Evolutionary conservation across 2,888 invertebrate species (phyloP).

Genomic region (Hirtodrosophila histrioides): DNA sequence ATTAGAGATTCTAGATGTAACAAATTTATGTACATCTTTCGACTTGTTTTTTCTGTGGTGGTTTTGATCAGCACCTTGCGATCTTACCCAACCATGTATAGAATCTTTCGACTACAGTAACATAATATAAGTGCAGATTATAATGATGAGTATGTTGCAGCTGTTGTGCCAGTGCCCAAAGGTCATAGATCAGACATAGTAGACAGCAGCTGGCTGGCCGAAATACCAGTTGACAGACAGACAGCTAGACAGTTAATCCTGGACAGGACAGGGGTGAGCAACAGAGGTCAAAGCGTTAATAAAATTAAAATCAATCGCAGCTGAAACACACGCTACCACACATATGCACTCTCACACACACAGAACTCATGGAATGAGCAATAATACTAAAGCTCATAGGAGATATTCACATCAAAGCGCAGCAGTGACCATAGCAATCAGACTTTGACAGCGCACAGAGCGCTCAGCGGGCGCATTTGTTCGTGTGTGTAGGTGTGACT

Average conservation of each 20-base stretch:
- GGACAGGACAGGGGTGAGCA: neutral
- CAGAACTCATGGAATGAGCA: neutral
- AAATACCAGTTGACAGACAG: conserved; percentile 12
- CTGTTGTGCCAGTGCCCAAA: conserved; percentile 24
- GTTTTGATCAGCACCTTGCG: too few relatives aligned
- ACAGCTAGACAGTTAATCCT: conserved; percentile 41
- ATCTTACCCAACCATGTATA: neutral
- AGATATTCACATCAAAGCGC: conserved; percentile 24
- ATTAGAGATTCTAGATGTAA: too few relatives aligned
- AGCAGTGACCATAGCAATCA: conserved; percentile 21
- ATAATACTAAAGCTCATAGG: too few relatives aligned
- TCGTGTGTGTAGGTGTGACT: conserved; percentile 1
- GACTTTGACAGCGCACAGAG: conserved; percentile 16
- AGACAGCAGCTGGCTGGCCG: conserved; percentile 41
- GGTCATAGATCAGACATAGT: conserved; percentile 39
- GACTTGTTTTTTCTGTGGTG: too few relatives aligned
- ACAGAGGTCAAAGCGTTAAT: conserved; percentile 66
- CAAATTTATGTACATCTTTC: too few relatives aligned
- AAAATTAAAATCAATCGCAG: conserved; percentile 73
- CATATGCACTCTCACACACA: conserved; percentile 1
- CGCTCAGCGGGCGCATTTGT: conserved; percentile 1
- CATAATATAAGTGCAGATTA: neutral
- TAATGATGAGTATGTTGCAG: conserved; percentile 6
- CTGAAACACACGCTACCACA: conserved; percentile 2
- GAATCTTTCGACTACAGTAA: neutral